Conservation (phyloP, 1,140 invertebrate species). For the Rhyacophila brunnea region DNA sequence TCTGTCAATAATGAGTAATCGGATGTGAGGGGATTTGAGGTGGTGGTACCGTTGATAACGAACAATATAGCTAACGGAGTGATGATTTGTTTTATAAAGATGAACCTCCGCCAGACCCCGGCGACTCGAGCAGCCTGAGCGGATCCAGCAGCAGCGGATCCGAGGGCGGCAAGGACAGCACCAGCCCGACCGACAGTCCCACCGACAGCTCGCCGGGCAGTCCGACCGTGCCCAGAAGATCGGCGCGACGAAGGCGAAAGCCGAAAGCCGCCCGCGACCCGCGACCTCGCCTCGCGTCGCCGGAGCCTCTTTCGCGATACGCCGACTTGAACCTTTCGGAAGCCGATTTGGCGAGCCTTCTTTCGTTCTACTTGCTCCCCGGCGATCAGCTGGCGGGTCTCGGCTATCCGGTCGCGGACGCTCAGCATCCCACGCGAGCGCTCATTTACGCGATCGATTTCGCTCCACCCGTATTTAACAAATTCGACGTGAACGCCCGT, state of each 20-base stretch:
- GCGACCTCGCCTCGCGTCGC: conserved; percentile 38
- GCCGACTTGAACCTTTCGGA: conserved; percentile 36
- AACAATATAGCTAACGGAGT: conserved; percentile 23
- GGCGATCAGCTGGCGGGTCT: conserved; percentile 64
- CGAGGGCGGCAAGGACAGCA: conserved; percentile 44
- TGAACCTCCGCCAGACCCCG: conserved; percentile 24
- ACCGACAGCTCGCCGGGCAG: conserved; percentile 48
- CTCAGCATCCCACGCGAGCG: conserved; percentile 57
- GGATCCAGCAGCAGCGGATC: conserved; percentile 49
- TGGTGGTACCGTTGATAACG: conserved; percentile 20
- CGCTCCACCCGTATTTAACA: conserved; percentile 38
- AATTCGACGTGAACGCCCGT: conserved; percentile 60
- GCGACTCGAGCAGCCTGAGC: conserved; percentile 51
- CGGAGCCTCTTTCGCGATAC: conserved; percentile 44
- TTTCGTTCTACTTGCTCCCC: conserved; percentile 61
- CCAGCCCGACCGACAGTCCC: conserved; percentile 41
- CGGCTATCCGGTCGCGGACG: conserved; percentile 71
- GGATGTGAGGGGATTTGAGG: conserved; percentile 8
- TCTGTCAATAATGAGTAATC: too few relatives aligned
- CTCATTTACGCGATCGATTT: conserved; percentile 62
- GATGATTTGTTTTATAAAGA: conserved; percentile 34
- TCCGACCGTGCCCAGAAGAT: neutral
- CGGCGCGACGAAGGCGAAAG: conserved; percentile 4
- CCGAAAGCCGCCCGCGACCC: conserved; percentile 41
- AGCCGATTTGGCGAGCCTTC: conserved; percentile 43